phyloP scores from a whole-genome alignment of 64 coral and sea anemone species.

The Trachythela sp. region DNA sequence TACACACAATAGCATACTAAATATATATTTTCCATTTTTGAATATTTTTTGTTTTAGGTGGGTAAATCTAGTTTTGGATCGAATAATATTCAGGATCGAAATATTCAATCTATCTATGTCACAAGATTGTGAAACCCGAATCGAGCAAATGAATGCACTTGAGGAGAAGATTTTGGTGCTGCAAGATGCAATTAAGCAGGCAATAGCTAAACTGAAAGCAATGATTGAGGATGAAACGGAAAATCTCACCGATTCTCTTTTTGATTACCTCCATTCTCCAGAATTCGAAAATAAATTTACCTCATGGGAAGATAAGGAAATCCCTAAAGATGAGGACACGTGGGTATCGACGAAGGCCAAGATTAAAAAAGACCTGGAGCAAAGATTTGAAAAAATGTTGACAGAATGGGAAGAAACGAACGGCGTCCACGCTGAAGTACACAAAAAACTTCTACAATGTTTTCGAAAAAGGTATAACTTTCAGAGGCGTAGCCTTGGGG shows the following conservation, averaged over 20 bases:
- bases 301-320: neutral
- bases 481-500: no score
- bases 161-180: neutral
- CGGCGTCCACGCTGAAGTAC: neutral
- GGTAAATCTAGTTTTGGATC: neutral
- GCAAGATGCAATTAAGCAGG: neutral
- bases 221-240: neutral
- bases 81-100: neutral
- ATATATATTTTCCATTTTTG: neutral
- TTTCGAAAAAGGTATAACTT: neutral
- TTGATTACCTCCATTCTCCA: neutral
- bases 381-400: neutral
- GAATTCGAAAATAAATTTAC: neutral
- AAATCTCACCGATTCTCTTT: neutral
- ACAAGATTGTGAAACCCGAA: neutral
- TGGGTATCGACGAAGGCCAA: neutral
- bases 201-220: neutral
- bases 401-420: neutral
- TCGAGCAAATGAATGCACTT: neutral
- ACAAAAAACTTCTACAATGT: neutral
- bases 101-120: neutral
- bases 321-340: neutral
- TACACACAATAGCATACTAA: no score
- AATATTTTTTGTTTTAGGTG: neutral
- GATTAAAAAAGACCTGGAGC: neutral